Percentiles rank a stretch among this genome's conserved stretches.
These are phyloP conservation scores for Montipora capitata DNA, from an alignment of 92 coral and sea anemone genomes.

Conservation along the genomic window DNA sequence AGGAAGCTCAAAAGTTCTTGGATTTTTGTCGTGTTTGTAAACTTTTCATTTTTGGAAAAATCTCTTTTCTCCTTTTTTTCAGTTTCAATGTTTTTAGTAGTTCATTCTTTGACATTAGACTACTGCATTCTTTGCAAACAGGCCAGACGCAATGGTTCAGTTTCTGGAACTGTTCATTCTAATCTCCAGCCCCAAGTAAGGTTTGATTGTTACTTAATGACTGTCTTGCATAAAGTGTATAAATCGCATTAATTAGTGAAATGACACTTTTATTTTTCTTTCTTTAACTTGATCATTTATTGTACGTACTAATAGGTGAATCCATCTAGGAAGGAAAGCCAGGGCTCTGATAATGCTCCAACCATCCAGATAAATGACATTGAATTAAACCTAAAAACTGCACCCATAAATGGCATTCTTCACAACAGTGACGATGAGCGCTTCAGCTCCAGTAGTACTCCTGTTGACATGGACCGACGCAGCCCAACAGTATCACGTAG, in stretches of 20 bases:
- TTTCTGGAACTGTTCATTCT: conserved; percentile 49
- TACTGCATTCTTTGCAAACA: background rate
- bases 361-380: conserved; percentile 71
- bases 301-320: background rate
- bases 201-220: too few relatives aligned
- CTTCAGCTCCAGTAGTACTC: conserved; percentile 80
- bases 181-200: too few relatives aligned
- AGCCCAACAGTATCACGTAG: conserved; percentile 62
- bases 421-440: conserved; percentile 75
- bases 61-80: too few relatives aligned
- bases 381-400: conserved; percentile 44
- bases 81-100: background rate
- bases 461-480: conserved; percentile 76
- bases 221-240: too few relatives aligned
- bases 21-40: conserved; percentile 93
- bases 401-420: conserved; percentile 55
- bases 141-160: conserved; percentile 85
- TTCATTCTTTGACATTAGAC: too few relatives aligned
- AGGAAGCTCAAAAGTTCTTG: conserved; percentile 93
- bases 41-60: background rate
- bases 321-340: conserved; percentile 39
- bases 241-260: too few relatives aligned
- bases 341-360: conserved; percentile 42
- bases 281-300: background rate
- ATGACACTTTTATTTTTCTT: too few relatives aligned